Conservation (phyloP, 2,888 invertebrate species). For the Thecocarcelia acutangulata region DNA sequence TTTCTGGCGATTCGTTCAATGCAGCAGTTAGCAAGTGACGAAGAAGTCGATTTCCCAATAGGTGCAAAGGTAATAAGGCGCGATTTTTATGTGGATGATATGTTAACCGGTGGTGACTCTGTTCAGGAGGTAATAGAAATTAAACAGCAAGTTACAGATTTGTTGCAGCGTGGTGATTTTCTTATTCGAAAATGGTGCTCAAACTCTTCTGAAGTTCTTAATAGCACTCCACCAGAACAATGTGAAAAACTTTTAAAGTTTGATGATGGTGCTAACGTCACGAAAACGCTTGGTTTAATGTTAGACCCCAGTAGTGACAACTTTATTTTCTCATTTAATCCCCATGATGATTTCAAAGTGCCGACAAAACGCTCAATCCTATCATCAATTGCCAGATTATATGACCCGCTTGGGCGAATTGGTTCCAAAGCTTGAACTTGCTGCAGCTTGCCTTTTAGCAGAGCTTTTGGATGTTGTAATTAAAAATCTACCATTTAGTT, state of each 20-base stretch:
- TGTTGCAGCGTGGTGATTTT: conserved; percentile 9
- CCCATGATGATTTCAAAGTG: not conserved
- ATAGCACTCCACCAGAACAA: not conserved
- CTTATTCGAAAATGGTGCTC: conserved; percentile 40
- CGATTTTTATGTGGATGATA: conserved; percentile 54
- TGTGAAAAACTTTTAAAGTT: conserved; percentile 22
- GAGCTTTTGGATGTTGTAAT: conserved; percentile 10
- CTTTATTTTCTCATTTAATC: conserved; percentile 19
- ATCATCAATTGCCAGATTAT: no score
- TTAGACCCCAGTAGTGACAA: conserved; percentile 29
- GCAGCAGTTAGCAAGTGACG: not conserved
- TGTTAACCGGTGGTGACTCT: conserved; percentile 4
- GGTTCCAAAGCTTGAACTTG: conserved; percentile 11
- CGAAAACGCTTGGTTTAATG: conserved; percentile 28
- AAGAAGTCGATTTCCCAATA: not conserved
- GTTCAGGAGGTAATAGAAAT: not conserved
- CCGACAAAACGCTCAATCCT: no score
- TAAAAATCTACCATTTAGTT: conserved; percentile 33
- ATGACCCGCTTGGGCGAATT: no score
- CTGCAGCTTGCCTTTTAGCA: conserved; percentile 1
- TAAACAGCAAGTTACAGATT: not conserved
- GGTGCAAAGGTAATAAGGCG: conserved; percentile 24
- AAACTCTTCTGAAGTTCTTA: conserved; percentile 2
- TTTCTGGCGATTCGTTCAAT: not conserved
- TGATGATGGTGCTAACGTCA: no score